These are phyloP conservation scores for Scaptomyza hsui DNA, from an alignment of 1,140 invertebrate genomes.

Conservation along the genomic window DNA sequence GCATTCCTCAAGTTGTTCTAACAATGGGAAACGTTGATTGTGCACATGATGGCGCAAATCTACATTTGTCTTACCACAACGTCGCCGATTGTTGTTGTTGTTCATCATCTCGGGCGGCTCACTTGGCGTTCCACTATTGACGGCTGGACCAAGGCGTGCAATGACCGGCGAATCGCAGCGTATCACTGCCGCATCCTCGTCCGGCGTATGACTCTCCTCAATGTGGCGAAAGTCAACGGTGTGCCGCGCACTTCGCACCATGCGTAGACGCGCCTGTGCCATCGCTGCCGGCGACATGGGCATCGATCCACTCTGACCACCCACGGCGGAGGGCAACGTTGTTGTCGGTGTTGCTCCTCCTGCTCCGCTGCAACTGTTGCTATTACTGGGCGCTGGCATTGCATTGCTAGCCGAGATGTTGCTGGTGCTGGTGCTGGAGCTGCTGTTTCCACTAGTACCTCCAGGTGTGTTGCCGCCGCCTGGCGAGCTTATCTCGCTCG, in stretches of 20 bases:
- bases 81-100: conserved; percentile 54
- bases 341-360: conserved; percentile 2
- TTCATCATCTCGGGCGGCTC: conserved; percentile 53
- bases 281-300: conserved; percentile 72
- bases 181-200: conserved; percentile 33
- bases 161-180: conserved; percentile 83
- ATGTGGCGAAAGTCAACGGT: conserved; percentile 85
- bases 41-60: conserved; percentile 88
- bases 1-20: conserved; percentile 90
- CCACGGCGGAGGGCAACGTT: conserved; percentile 39
- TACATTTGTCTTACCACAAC: conserved; percentile 80
- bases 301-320: conserved; percentile 37
- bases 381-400: conserved; percentile 62
- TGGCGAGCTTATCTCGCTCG: conserved; percentile 74
- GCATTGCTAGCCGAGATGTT: conserved; percentile 45
- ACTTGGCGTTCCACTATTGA: conserved; percentile 43
- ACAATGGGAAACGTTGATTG: conserved; percentile 88
- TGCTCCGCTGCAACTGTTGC: not conserved
- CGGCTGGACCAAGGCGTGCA: conserved; percentile 64
- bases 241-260: conserved; percentile 76
- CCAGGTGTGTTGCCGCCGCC: conserved; percentile 49
- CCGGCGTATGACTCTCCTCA: conserved; percentile 86
- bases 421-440: conserved; percentile 32
- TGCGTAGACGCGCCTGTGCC: conserved; percentile 79
- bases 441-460: conserved; percentile 35